Evolutionary conservation across 2,888 invertebrate species (phyloP).

Genomic region (Acheta domesticus): DNA sequence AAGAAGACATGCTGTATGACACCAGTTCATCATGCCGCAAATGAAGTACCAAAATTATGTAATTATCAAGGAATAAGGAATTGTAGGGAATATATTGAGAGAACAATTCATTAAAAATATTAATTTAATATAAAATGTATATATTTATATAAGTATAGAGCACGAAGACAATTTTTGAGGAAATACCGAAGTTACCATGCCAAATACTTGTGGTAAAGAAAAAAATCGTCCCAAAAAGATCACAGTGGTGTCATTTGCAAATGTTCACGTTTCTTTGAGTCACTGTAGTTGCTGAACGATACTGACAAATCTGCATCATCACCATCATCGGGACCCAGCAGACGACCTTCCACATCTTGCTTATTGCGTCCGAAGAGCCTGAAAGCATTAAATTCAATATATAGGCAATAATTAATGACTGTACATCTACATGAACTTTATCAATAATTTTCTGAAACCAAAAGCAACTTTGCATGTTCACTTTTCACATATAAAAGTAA

Average conservation of each 20-base stretch:
- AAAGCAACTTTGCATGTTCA: too few relatives aligned
- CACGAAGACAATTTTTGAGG: neutral
- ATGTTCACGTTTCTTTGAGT: neutral
- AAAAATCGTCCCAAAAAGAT: neutral
- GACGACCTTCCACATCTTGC: conserved; percentile 47
- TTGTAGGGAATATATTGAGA: too few relatives aligned
- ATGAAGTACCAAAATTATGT: too few relatives aligned
- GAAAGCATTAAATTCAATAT: conserved; percentile 39
- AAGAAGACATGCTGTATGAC: too few relatives aligned
- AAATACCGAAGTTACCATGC: neutral
- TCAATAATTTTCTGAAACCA: too few relatives aligned
- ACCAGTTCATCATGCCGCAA: too few relatives aligned
- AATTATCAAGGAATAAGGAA: too few relatives aligned
- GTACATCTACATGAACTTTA: too few relatives aligned
- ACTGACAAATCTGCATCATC: conserved; percentile 45
- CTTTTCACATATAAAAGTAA: too few relatives aligned
- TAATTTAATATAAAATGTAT: neutral
- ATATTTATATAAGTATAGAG: neutral
- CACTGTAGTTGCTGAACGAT: conserved; percentile 45
- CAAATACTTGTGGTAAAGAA: neutral
- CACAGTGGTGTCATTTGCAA: neutral
- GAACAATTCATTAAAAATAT: too few relatives aligned
- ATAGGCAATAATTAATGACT: too few relatives aligned
- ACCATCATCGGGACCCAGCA: conserved; percentile 46
- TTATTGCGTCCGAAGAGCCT: conserved; percentile 50